A percentile compares a stretch with the other conserved stretches of the same genome.
phyloP scores from a whole-genome alignment of 2,888 invertebrate genomes.

The Oscheius sp. region DNA sequence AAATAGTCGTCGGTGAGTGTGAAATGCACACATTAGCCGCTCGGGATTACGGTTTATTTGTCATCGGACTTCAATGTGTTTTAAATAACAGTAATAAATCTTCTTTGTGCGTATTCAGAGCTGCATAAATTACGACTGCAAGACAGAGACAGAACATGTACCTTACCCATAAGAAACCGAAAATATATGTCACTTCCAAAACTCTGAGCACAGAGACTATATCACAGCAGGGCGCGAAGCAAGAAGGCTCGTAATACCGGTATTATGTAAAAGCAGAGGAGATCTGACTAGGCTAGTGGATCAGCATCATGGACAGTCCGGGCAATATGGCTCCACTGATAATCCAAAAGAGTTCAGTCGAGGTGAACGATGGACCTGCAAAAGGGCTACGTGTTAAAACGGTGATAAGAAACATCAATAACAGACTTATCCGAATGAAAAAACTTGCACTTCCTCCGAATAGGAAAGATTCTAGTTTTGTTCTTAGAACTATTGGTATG shows the following conservation, averaged over 20 bases:
- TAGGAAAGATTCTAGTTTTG: neutral
- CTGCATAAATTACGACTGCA: neutral
- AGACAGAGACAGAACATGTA: neutral
- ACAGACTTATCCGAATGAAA: conserved; percentile 40
- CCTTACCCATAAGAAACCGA: conserved; percentile 28
- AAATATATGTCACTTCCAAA: neutral
- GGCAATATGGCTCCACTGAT: conserved; percentile 90
- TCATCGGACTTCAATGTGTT: conserved; percentile 24
- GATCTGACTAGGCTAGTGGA: conserved; percentile 10
- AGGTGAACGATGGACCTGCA: conserved; percentile 78
- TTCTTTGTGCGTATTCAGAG: neutral
- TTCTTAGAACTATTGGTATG: no score
- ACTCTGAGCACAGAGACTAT: neutral
- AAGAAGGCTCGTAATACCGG: conserved; percentile 8
- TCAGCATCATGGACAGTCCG: conserved; percentile 4
- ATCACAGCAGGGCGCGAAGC: conserved; percentile 2
- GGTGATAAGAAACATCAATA: neutral
- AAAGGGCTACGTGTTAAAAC: conserved; percentile 12
- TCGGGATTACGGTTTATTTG: conserved; percentile 38
- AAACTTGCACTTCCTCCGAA: neutral
- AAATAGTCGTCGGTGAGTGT: conserved; percentile 35
- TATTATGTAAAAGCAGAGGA: neutral
- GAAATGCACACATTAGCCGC: conserved; percentile 19
- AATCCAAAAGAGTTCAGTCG: conserved; percentile 85
- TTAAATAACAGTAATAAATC: conserved; percentile 36